These are phyloP conservation scores for Heterodera carotae DNA, from an alignment of 1,140 invertebrate genomes.

Conservation along the genomic window DNA sequence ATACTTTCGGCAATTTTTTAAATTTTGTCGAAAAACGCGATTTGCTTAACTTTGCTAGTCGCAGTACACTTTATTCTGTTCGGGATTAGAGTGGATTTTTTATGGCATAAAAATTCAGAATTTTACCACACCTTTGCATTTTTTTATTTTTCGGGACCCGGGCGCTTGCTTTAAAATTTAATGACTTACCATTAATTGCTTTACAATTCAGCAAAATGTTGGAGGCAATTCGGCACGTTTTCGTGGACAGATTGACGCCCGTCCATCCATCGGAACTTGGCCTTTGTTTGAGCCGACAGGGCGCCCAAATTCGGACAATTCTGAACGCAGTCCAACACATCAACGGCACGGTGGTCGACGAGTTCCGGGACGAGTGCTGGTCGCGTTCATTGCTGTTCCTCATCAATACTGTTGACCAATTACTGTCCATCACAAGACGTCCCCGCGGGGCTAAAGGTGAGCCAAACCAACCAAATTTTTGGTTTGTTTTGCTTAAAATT, in stretches of 20 bases:
- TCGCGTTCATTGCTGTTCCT: slow-evolving; percentile 46
- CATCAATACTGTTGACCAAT: slow-evolving; percentile 35
- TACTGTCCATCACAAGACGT: slow-evolving; percentile 18
- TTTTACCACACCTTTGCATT: no score
- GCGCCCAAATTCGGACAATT: slow-evolving; percentile 50
- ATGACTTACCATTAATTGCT: not conserved
- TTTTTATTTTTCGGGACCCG: slow-evolving; percentile 8
- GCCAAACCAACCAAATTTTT: no score
- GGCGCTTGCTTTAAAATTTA: not conserved
- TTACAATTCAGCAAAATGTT: slow-evolving; percentile 45
- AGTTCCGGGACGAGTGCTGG: slow-evolving; percentile 50
- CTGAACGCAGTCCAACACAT: slow-evolving; percentile 39
- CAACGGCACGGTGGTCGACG: slow-evolving; percentile 33
- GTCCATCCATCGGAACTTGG: slow-evolving; percentile 6
- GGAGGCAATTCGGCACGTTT: slow-evolving; percentile 48
- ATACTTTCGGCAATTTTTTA: slow-evolving; percentile 46
- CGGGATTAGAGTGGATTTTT: no score
- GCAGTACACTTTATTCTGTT: not conserved
- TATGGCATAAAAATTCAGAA: no score
- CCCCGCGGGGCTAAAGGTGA: slow-evolving; percentile 18
- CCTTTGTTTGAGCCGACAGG: slow-evolving; percentile 38
- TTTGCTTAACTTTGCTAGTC: not conserved
- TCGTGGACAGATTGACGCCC: slow-evolving; percentile 19
- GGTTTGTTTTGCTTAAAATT: no score
- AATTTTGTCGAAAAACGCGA: slow-evolving; percentile 13